A percentile compares a stretch with the other conserved stretches of the same genome.
phyloP scores from a whole-genome alignment of 1,140 invertebrate genomes.

The Monochamus saltuarius region DNA sequence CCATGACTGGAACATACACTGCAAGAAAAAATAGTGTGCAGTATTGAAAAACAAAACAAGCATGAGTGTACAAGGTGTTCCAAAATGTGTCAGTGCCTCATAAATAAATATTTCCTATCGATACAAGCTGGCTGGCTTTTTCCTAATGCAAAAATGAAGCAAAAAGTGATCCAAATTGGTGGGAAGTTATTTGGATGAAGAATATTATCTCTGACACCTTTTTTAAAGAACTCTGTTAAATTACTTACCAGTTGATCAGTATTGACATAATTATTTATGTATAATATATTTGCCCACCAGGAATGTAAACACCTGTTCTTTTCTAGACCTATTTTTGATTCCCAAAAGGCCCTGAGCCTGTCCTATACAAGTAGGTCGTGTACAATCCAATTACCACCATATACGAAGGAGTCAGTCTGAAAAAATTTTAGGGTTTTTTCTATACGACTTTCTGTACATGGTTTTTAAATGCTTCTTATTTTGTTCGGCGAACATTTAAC shows the following conservation, averaged over 20 bases:
- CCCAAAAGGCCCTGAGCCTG: conserved; percentile 70
- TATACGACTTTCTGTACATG: too few relatives aligned
- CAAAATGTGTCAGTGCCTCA: too few relatives aligned
- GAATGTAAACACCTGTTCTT: conserved; percentile 66
- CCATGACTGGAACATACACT: conserved; percentile 92
- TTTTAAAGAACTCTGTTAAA: too few relatives aligned
- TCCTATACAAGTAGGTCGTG: conserved; percentile 65
- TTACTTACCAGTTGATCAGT: conserved; percentile 63
- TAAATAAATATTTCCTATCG: too few relatives aligned
- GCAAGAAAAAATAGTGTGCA: conserved; percentile 28
- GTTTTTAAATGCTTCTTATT: too few relatives aligned
- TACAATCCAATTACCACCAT: conserved; percentile 67
- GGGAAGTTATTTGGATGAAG: too few relatives aligned
- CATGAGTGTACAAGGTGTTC: conserved; percentile 21
- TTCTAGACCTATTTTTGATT: conserved; percentile 59
- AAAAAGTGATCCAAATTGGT: too few relatives aligned
- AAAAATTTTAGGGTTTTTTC: conserved; percentile 43
- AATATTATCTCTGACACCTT: too few relatives aligned
- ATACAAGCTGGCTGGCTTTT: too few relatives aligned
- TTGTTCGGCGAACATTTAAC: neutral
- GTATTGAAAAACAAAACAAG: too few relatives aligned
- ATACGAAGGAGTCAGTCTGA: conserved; percentile 70
- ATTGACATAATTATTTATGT: conserved; percentile 81
- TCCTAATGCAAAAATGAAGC: too few relatives aligned
- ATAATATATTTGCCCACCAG: conserved; percentile 85